Conservation (phyloP, 2,888 invertebrate genomes). For the Drosophila setosimentum region DNA sequence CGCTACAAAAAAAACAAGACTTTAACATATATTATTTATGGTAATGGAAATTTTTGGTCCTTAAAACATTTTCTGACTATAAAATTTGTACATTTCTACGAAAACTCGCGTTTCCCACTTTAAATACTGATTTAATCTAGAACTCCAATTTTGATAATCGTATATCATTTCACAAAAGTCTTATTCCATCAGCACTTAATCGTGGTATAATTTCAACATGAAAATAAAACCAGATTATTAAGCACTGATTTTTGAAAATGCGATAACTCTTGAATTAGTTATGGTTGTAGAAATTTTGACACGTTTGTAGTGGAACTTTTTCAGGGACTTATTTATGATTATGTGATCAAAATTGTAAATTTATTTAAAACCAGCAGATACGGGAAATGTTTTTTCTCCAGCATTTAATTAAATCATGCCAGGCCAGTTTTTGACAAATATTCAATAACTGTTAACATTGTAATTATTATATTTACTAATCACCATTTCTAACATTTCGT, state of each 20-base stretch:
- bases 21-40: neutral
- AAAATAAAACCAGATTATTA: neutral
- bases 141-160: neutral
- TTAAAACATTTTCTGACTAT: neutral
- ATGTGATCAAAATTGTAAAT: neutral
- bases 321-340: neutral
- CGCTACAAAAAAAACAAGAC: no score
- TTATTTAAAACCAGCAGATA: neutral
- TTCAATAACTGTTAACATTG: constrained; percentile 2
- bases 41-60: neutral
- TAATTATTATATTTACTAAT: constrained; percentile 14
- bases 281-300: neutral
- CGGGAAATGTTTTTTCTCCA: neutral
- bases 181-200: neutral
- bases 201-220: neutral
- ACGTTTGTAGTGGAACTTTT: neutral
- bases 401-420: neutral
- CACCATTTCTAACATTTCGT: constrained; percentile 1
- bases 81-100: neutral
- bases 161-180: neutral
- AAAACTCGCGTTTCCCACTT: neutral
- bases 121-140: neutral
- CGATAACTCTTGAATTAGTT: neutral
- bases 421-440: constrained; percentile 5
- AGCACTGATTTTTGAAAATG: neutral